A percentile compares a stretch with the other conserved stretches of the same genome.
These are phyloP conservation scores for Python bivittatus DNA, from an alignment of 2,113 vertebrate species.

Conservation along the genomic window DNA sequence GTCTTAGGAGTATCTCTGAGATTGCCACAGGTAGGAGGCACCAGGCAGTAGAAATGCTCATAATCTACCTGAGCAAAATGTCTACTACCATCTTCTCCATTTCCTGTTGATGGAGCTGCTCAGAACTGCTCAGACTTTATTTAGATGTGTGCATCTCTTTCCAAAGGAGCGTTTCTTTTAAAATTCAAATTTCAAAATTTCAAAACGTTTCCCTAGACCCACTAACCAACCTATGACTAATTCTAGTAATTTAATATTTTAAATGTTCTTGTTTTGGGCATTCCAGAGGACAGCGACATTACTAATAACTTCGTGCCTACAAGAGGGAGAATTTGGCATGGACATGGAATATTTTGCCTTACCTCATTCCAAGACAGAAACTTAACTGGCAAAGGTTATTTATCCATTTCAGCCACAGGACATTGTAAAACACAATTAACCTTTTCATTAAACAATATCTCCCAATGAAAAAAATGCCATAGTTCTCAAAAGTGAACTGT, in stretches of 20 bases:
- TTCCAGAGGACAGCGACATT: background rate
- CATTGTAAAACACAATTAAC: slow-evolving; percentile 70
- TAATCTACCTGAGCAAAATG: background rate
- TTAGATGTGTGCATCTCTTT: background rate
- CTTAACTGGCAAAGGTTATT: slow-evolving; percentile 49
- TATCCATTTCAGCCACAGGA: slow-evolving; percentile 12
- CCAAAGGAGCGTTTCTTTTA: background rate
- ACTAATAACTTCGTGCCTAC: slow-evolving; percentile 31
- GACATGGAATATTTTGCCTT: slow-evolving; percentile 37
- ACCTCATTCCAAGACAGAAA: slow-evolving; percentile 45
- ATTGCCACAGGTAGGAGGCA: background rate
- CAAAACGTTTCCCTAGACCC: background rate
- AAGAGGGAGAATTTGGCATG: background rate
- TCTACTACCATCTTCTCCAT: background rate
- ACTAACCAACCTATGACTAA: background rate
- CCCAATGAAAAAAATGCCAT: slow-evolving; percentile 27
- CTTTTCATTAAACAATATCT: slow-evolving; percentile 69
- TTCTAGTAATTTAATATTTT: background rate
- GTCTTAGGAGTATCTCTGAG: background rate
- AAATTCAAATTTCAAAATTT: background rate
- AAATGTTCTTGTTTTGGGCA: slow-evolving; percentile 29
- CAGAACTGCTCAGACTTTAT: background rate
- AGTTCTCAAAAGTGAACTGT: slow-evolving; percentile 63
- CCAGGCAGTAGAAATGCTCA: background rate
- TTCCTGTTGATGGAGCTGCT: background rate